Percentiles rank a stretch among this genome's conserved stretches.
Conservation (phyloP, 2,113 vertebrate species). For the Peucedramus taeniatus region DNA sequence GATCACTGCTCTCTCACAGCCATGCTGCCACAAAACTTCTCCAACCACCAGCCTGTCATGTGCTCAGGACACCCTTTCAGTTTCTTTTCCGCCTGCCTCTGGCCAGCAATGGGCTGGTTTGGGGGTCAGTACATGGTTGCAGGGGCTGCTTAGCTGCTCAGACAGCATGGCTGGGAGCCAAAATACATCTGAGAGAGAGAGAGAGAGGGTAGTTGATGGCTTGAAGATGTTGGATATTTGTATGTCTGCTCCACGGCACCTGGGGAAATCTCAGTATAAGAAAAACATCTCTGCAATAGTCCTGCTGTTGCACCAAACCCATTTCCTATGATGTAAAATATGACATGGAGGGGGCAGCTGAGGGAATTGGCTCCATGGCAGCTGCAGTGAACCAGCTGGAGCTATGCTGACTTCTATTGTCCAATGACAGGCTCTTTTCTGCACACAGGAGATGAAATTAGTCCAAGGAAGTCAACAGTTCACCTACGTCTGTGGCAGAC, state of each 20-base stretch:
- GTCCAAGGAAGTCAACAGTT: not conserved
- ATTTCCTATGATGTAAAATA: not conserved
- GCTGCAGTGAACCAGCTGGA: not conserved
- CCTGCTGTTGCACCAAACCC: not conserved
- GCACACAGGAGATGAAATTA: not conserved
- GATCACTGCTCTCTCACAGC: not conserved
- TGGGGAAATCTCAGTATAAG: not conserved
- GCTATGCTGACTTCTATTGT: not conserved
- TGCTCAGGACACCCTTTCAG: not conserved
- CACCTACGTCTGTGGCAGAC: accelerated
- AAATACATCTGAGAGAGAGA: not conserved
- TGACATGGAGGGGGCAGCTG: not conserved
- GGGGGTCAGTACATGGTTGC: accelerated
- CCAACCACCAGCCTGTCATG: not conserved
- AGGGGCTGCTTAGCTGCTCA: not conserved
- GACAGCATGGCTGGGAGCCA: not conserved
- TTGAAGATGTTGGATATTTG: not conserved
- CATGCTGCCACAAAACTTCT: accelerated
- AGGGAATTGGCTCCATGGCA: not conserved
- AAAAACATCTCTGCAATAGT: not conserved
- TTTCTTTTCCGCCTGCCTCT: not conserved
- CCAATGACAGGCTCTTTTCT: not conserved
- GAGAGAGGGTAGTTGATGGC: not conserved
- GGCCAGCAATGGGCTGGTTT: not conserved
- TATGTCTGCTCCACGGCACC: accelerated